Evolutionary conservation across 2,113 vertebrate genomes (phyloP).

Genomic region (Peromyscus polionotus): DNA sequence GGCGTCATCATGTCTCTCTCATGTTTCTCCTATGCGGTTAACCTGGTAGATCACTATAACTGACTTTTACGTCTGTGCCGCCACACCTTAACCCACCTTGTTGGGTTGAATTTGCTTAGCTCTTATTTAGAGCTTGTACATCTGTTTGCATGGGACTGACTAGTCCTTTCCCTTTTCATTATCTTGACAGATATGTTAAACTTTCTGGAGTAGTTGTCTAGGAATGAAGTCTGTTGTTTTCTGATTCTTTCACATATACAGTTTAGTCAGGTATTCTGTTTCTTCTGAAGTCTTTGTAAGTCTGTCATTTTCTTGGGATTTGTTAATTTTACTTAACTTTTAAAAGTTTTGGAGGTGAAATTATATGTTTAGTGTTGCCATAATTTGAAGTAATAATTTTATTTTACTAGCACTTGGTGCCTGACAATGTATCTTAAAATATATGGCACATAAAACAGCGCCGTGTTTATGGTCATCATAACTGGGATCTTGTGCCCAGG

Average conservation of each 20-base stretch:
- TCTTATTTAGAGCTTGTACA: background rate
- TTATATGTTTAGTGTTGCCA: background rate
- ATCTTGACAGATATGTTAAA: background rate
- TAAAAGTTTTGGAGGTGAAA: background rate
- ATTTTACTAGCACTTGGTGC: background rate
- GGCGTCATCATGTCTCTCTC: background rate
- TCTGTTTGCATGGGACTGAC: background rate
- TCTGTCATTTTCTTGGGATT: constrained; percentile 6
- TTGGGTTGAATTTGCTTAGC: background rate
- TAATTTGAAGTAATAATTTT: background rate
- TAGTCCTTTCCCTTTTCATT: background rate
- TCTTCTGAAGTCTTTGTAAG: background rate
- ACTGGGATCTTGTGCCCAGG: background rate
- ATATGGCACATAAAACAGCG: fast-evolving
- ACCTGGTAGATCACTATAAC: background rate
- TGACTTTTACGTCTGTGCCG: background rate
- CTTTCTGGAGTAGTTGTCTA: background rate
- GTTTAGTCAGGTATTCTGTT: background rate
- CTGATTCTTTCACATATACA: background rate
- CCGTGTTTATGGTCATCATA: background rate
- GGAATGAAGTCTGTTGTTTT: background rate
- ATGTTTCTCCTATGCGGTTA: background rate
- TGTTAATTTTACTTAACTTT: constrained; percentile 3
- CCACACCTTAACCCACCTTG: background rate
- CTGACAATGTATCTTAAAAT: background rate